phyloP scores from a whole-genome alignment of 2,888 invertebrate genomes.

The Ochlodes sylvanus region DNA sequence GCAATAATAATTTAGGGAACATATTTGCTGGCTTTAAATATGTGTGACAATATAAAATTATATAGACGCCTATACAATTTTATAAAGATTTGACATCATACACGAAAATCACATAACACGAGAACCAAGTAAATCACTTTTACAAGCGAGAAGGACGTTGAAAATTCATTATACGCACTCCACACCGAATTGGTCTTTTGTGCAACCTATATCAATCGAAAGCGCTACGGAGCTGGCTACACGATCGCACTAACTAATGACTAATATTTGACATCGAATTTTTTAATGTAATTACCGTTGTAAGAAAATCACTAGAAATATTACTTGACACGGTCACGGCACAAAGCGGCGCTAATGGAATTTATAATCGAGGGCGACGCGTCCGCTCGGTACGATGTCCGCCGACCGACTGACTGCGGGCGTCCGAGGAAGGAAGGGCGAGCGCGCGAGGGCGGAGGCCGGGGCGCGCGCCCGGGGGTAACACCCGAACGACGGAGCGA shows the following conservation, averaged over 20 bases:
- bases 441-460: conserved; percentile 21
- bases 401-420: conserved; percentile 17
- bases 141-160: conserved; percentile 22
- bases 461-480: conserved; percentile 29
- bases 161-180: conserved; percentile 33
- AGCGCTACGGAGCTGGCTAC: neutral
- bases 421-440: conserved; percentile 22
- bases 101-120: neutral
- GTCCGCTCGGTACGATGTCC: neutral
- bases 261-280: neutral
- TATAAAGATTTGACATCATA: neutral
- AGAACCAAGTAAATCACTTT: conserved; percentile 12
- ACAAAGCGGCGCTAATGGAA: conserved; percentile 11
- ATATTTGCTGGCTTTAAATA: neutral
- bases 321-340: conserved; percentile 9
- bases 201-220: conserved; percentile 24
- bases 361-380: conserved; percentile 4
- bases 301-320: conserved; percentile 4
- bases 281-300: conserved; percentile 16
- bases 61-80: neutral
- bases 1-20: neutral
- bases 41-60: neutral
- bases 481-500: too few species aligned
- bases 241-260: neutral
- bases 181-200: conserved; percentile 19